Evolutionary conservation across 2,888 invertebrate species (phyloP).

Genomic region (Ypsolopha scabrella): DNA sequence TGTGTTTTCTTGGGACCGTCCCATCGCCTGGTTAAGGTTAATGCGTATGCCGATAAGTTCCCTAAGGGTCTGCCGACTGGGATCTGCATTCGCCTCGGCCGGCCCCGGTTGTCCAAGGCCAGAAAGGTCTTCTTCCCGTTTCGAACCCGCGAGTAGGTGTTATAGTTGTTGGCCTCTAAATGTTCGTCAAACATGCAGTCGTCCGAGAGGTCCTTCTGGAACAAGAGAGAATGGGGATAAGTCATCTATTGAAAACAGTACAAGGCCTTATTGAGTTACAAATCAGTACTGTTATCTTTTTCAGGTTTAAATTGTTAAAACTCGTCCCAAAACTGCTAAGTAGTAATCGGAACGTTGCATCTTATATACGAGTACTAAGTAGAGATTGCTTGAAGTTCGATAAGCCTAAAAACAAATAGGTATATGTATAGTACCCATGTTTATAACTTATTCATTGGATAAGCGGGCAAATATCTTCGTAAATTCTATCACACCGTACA

Average conservation of each 20-base stretch:
- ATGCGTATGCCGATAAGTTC: constrained; percentile 79
- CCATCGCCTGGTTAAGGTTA: constrained; percentile 65
- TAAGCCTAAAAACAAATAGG: not conserved
- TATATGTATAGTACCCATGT: not conserved
- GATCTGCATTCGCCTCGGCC: constrained; percentile 79
- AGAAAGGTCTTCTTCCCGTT: constrained; percentile 78
- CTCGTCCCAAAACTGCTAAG: no score
- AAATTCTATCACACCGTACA: no score
- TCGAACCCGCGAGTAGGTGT: constrained; percentile 82
- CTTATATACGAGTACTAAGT: not conserved
- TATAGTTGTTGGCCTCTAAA: constrained; percentile 87
- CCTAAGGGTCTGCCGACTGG: constrained; percentile 77
- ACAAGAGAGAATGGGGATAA: constrained; percentile 54
- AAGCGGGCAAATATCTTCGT: no score
- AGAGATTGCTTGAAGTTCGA: not conserved
- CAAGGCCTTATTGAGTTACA: not conserved
- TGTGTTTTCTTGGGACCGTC: constrained; percentile 41
- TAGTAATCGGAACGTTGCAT: not conserved
- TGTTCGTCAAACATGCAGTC: constrained; percentile 90
- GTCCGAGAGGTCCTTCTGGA: constrained; percentile 86
- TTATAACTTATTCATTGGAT: not conserved
- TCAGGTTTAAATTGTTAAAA: not conserved
- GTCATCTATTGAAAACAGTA: not conserved
- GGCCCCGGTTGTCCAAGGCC: constrained; percentile 80
- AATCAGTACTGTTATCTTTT: not conserved